Evolutionary conservation across 2,113 vertebrate genomes (phyloP).

Genomic region (Struthio camelus): DNA sequence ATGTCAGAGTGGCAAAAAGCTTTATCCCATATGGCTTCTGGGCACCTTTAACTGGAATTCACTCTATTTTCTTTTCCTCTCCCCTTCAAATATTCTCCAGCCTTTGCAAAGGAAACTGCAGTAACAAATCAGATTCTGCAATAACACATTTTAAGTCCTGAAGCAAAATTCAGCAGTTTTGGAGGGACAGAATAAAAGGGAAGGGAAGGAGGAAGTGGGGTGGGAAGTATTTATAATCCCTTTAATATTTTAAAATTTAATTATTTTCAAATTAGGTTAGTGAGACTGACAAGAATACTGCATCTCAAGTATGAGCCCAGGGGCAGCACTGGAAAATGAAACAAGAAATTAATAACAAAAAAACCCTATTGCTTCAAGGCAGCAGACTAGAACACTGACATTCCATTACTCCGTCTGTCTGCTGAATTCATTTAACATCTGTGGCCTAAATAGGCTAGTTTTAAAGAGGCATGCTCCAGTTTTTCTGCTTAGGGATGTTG

Average conservation of each 20-base stretch:
- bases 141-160: slow-evolving; percentile 47
- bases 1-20: slow-evolving; percentile 27
- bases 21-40: slow-evolving; percentile 7
- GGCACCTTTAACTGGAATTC: slow-evolving; percentile 50
- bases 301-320: slow-evolving; percentile 68
- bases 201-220: slow-evolving; percentile 12
- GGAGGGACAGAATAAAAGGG: slow-evolving; percentile 50
- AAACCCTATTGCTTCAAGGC: slow-evolving; percentile 71
- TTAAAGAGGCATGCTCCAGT: slow-evolving; percentile 70
- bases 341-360: slow-evolving; percentile 75
- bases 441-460: slow-evolving; percentile 74
- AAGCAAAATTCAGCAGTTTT: slow-evolving; percentile 64
- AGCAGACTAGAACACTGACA: slow-evolving; percentile 77
- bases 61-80: slow-evolving; percentile 37
- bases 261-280: slow-evolving; percentile 75
- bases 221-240: slow-evolving; percentile 70
- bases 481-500: slow-evolving; percentile 1
- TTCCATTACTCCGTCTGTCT: slow-evolving; percentile 78
- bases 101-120: slow-evolving; percentile 47
- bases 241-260: slow-evolving; percentile 75
- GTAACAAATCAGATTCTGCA: slow-evolving; percentile 60
- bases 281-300: slow-evolving; percentile 62
- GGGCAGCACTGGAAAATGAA: slow-evolving; percentile 74
- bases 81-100: slow-evolving; percentile 39
- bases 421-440: slow-evolving; percentile 80